Evolutionary conservation across 2,888 invertebrate genomes (phyloP).

Genomic region (Drosophila kanekoi): DNA sequence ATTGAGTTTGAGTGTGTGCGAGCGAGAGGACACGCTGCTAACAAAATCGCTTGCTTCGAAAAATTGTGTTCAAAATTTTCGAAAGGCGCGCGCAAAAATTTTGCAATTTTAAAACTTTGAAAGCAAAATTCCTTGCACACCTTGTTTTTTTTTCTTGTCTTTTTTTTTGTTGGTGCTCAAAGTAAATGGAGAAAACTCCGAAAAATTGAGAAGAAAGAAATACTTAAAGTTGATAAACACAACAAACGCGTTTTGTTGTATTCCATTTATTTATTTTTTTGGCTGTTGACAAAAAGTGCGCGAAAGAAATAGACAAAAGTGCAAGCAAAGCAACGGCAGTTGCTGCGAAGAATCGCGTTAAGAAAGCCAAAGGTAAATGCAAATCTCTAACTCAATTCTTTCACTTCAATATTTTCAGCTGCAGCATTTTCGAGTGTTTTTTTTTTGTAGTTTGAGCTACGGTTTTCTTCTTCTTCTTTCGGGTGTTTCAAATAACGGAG

Average conservation of each 20-base stretch:
- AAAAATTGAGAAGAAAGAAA: not conserved
- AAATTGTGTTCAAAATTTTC: conserved; percentile 9
- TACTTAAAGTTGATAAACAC: conserved; percentile 14
- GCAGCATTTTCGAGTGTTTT: not conserved
- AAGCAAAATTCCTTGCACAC: conserved; percentile 1
- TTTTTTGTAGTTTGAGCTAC: not conserved
- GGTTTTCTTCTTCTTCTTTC: not conserved
- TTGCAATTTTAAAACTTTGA: conserved; percentile 21
- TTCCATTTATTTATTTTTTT: conserved; percentile 17
- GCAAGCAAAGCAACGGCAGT: conserved; percentile 30
- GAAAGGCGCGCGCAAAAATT: conserved; percentile 15
- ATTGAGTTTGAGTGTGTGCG: not conserved
- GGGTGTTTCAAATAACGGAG: not conserved
- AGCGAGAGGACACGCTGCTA: not conserved
- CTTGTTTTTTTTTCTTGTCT: conserved; percentile 11
- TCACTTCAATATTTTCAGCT: conserved; percentile 12
- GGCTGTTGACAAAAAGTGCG: conserved; percentile 14
- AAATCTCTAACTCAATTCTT: conserved; percentile 10
- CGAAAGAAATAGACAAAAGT: conserved; percentile 21
- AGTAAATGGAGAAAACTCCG: not conserved
- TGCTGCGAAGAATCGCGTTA: conserved; percentile 23
- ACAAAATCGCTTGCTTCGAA: not conserved
- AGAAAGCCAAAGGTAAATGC: conserved; percentile 49
- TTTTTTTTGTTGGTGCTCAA: conserved; percentile 33
- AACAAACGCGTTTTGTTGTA: conserved; percentile 22